Percentiles rank a stretch among this genome's conserved stretches.
phyloP scores from a whole-genome alignment of 92 coral and sea anemone species.

The Epizoanthus scotinus region DNA sequence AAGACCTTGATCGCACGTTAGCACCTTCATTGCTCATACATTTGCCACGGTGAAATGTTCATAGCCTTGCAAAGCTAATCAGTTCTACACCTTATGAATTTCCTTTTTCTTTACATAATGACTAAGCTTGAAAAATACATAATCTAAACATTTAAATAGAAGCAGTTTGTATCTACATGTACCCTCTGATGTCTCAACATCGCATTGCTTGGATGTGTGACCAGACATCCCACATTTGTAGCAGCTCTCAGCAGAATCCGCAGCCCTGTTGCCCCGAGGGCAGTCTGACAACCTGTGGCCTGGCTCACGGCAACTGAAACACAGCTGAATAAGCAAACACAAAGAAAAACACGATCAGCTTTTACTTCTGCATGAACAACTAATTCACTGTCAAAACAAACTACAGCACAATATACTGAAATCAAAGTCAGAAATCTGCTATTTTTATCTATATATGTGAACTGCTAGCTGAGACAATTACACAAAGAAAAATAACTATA shows the following conservation, averaged over 20 bases:
- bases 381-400: too few species aligned
- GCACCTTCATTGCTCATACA: too few species aligned
- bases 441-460: too few species aligned
- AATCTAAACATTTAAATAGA: background rate
- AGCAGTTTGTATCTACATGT: background rate
- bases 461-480: too few species aligned
- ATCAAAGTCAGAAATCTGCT: too few species aligned
- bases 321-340: constrained; percentile 47
- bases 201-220: constrained; percentile 85
- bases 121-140: background rate
- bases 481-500: too few species aligned
- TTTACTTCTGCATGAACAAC: too few species aligned
- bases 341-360: background rate
- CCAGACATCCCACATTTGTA: constrained; percentile 90
- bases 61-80: too few species aligned
- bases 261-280: constrained; percentile 56
- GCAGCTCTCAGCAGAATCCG: constrained; percentile 68
- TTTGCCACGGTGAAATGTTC: too few species aligned
- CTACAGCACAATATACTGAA: too few species aligned
- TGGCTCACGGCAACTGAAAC: constrained; percentile 86
- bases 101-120: background rate
- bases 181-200: constrained; percentile 31
- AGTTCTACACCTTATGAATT: too few species aligned
- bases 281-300: constrained; percentile 88
- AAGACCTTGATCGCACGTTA: too few species aligned